Percentiles rank a stretch among this genome's conserved stretches.
phyloP scores from a whole-genome alignment of 1,140 invertebrate genomes.

The Drosophila orosa region DNA sequence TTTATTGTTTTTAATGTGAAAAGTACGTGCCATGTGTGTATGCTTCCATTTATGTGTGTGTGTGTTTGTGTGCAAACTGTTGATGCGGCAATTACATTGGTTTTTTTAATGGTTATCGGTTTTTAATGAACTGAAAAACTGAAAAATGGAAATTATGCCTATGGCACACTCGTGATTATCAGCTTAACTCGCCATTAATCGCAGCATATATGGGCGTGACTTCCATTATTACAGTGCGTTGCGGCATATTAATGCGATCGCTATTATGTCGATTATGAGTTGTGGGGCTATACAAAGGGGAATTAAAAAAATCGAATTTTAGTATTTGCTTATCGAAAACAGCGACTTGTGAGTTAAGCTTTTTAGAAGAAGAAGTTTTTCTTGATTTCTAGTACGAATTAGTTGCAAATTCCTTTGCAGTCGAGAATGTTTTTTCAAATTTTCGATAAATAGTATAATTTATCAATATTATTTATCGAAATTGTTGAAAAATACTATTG shows the following conservation, averaged over 20 bases:
- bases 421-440: too few relatives aligned
- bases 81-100: constrained; percentile 25
- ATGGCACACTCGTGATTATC: constrained; percentile 43
- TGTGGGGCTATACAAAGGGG: background rate
- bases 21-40: constrained; percentile 33
- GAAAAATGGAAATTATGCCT: constrained; percentile 34
- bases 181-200: constrained; percentile 33
- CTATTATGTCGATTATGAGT: constrained; percentile 1
- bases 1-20: constrained; percentile 37
- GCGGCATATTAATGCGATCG: constrained; percentile 4
- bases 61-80: constrained; percentile 13
- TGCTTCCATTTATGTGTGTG: constrained; percentile 5
- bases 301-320: background rate
- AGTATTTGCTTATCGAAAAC: background rate
- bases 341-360: background rate
- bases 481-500: background rate
- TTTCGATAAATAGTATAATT: too few relatives aligned
- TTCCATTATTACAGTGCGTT: constrained; percentile 16
- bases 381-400: background rate
- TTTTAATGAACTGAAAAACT: constrained; percentile 38
- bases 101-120: constrained; percentile 29
- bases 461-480: background rate
- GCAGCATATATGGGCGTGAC: constrained; percentile 17
- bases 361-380: background rate
- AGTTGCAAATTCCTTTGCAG: too few relatives aligned